phyloP scores from a whole-genome alignment of 30 jellyfish, hydroid and myxozoan genomes.

The Hydractinia symbiolongicarpus region DNA sequence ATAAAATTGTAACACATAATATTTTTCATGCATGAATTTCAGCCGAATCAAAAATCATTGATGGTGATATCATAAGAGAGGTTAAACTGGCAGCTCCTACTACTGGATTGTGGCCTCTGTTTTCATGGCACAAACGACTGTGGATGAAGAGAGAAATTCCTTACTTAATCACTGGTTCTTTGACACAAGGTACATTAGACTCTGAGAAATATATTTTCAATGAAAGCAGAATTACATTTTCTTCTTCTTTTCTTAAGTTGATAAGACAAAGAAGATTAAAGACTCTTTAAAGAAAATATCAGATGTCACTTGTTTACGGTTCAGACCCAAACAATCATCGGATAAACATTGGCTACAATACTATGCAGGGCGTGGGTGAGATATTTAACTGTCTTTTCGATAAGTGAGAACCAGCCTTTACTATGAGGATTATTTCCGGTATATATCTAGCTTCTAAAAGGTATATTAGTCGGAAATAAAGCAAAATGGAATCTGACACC shows the following conservation, averaged over 20 bases:
- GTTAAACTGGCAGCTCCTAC: slow-evolving; percentile 8
- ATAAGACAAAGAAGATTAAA: neutral
- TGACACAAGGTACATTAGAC: neutral
- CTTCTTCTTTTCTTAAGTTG: neutral
- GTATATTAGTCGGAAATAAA: no score
- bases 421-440: neutral
- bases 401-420: no score
- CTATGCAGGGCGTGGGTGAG: slow-evolving; percentile 73
- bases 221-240: no score
- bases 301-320: slow-evolving; percentile 58
- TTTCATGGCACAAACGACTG: slow-evolving; percentile 20
- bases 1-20: neutral
- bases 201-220: no score
- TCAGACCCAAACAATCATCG: slow-evolving; percentile 41
- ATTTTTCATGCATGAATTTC: neutral
- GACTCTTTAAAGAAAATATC: slow-evolving; percentile 19
- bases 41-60: neutral
- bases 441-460: no score
- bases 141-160: slow-evolving; percentile 30
- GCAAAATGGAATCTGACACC: no score
- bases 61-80: slow-evolving; percentile 23
- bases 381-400: no score
- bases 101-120: neutral
- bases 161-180: neutral
- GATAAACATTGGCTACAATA: slow-evolving; percentile 64